phyloP scores from a whole-genome alignment of 2,888 invertebrate genomes.

The Galeruca laticollis region DNA sequence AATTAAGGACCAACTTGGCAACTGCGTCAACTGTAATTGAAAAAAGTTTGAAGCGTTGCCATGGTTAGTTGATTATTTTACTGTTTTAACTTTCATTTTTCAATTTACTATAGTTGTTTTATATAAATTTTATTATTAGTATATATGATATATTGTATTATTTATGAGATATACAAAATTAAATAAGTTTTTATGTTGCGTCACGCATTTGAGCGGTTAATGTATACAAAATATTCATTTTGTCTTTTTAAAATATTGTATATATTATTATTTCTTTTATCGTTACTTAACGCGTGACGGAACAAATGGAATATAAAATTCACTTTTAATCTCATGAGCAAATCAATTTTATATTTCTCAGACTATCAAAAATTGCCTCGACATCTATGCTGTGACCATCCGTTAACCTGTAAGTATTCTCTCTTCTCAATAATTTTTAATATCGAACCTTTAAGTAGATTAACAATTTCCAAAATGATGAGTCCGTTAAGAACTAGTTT shows the following conservation, averaged over 20 bases:
- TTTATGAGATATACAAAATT: constrained; percentile 60
- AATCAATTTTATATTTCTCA: neutral
- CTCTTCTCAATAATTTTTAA: neutral
- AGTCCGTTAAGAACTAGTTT: too few species aligned
- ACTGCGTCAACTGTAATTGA: constrained; percentile 55
- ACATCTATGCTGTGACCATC: neutral
- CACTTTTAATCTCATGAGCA: neutral
- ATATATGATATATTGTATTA: constrained; percentile 55
- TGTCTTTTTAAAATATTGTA: constrained; percentile 65
- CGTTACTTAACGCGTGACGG: constrained; percentile 53
- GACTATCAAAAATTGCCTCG: too few species aligned
- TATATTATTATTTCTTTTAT: constrained; percentile 57
- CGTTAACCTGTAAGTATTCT: neutral
- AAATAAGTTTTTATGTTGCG: constrained; percentile 60
- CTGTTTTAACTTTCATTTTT: constrained; percentile 54
- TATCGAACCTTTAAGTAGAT: too few species aligned
- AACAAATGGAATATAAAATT: constrained; percentile 36
- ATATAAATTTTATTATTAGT: constrained; percentile 62
- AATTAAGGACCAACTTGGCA: constrained; percentile 67
- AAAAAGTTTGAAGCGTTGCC: constrained; percentile 60
- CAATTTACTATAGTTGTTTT: constrained; percentile 60
- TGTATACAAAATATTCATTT: constrained; percentile 64
- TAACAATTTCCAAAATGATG: too few species aligned
- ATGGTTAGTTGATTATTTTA: constrained; percentile 62
- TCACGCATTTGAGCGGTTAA: constrained; percentile 57